Base-by-base conservation (phyloP, 2,797 vertebrate genomes). In the Botia kubotai region DNA sequence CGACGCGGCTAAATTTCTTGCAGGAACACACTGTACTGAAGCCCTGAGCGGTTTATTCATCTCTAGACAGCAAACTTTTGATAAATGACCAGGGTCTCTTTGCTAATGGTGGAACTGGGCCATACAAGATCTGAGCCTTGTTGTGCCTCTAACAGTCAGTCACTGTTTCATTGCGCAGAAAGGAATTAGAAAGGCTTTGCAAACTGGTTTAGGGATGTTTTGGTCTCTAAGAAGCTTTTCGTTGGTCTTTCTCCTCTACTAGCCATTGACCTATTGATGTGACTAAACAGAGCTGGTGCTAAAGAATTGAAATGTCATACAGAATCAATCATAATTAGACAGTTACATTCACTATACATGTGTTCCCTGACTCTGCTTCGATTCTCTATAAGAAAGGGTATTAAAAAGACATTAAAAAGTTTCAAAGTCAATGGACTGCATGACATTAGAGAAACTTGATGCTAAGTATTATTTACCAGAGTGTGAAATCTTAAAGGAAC, bases 301-400 rank as follows among this genome's bases (percentile, higher is more conserved):
- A 50, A 84, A 71, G 68, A 57, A 85, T 84, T 82, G 79, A 84
- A 83, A 88, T 80, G 76, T 84, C 82, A 87, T 72, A 75, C 26
- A 43, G 23, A 73, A 83, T 88, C 85, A 87, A 72, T 53, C 52
- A 60, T 75, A 85, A 85, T 85, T 83, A 73, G 65, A 71, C 75
- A 58, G 39, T 62, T 70, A 77, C 52, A 63, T 83, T 84, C 57
- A 48, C 76, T 43, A 72, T 58, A 36, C 26, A 48, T 72, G 58
- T 63, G 52, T 74, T 75, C 65, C 69, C 60, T 71, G 66, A 36
- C 62, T 67, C 50, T 58, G 48, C 72, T 73, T 65, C 68, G 43
- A 79, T 67, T 83, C 36, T 19, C 62, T 36, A 57, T 21, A 53
- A 66, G 58, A 81, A 62, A 65, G 23, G 21, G 26, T 71, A 52